phyloP scores from a whole-genome alignment of 2,113 vertebrate species.

The Natator depressus region DNA sequence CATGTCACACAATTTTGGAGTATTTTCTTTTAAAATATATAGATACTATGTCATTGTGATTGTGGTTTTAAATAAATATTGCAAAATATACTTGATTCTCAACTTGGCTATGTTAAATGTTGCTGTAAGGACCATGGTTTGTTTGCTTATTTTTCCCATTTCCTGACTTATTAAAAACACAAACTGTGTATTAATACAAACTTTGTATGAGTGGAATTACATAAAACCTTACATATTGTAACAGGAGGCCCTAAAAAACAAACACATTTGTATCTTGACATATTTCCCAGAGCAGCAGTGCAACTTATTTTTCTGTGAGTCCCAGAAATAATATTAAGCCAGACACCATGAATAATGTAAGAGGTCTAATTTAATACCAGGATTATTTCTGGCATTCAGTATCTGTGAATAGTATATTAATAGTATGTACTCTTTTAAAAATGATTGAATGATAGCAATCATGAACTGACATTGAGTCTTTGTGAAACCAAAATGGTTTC shows the following conservation, averaged over 20 bases:
- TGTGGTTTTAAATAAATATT: not conserved
- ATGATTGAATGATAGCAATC: slow-evolving; percentile 60
- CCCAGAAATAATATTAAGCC: slow-evolving; percentile 47
- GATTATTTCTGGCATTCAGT: slow-evolving; percentile 61
- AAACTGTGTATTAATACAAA: not conserved
- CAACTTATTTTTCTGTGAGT: slow-evolving; percentile 33
- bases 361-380: slow-evolving; percentile 64
- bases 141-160: fast-evolving
- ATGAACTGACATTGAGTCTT: slow-evolving; percentile 39
- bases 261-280: not conserved
- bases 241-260: not conserved
- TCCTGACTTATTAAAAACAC: not conserved
- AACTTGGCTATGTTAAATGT: not conserved
- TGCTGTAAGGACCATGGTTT: not conserved
- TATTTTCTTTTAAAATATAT: not conserved
- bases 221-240: slow-evolving; percentile 10
- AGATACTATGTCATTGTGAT: not conserved
- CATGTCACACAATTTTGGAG: not conserved
- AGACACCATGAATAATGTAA: slow-evolving; percentile 67
- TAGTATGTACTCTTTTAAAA: slow-evolving; percentile 39
- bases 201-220: not conserved
- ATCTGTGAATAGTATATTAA: slow-evolving; percentile 65
- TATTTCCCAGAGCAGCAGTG: slow-evolving; percentile 38
- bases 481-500: not conserved
- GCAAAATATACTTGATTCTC: not conserved